phyloP scores from a whole-genome alignment of 2,888 invertebrate genomes.

The Hypolimnas misippus region DNA sequence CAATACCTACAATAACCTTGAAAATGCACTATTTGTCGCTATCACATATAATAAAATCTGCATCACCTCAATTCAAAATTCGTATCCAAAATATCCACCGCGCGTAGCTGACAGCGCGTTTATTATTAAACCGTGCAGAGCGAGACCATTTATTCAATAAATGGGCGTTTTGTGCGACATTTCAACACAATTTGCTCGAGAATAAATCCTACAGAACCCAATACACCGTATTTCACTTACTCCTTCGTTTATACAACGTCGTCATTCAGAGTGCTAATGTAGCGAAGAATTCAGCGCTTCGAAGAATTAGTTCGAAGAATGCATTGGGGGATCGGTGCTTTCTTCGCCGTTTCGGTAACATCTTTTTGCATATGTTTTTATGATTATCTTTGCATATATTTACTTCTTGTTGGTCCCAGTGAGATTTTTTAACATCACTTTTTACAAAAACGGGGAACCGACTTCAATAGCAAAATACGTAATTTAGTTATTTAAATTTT shows the following conservation, averaged over 20 bases:
- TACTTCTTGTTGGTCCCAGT: background rate
- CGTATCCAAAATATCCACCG: constrained; percentile 2
- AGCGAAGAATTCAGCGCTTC: constrained; percentile 19
- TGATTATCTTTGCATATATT: background rate
- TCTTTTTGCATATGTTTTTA: background rate
- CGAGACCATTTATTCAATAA: constrained; percentile 13
- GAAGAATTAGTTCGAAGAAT: constrained; percentile 17
- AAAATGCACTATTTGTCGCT: too few species aligned
- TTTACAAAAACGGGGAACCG: too few species aligned
- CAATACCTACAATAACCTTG: too few species aligned
- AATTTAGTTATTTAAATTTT: too few species aligned
- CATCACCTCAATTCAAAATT: background rate
- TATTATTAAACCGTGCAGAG: constrained; percentile 8
- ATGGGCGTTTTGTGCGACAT: constrained; percentile 14
- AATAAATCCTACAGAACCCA: constrained; percentile 22
- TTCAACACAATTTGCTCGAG: constrained; percentile 16
- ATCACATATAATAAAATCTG: background rate
- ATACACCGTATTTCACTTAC: constrained; percentile 10
- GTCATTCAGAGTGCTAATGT: constrained; percentile 28
- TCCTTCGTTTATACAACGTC: constrained; percentile 3
- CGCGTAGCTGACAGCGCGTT: constrained; percentile 6
- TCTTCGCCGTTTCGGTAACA: constrained; percentile 6
- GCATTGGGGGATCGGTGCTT: constrained; percentile 10
- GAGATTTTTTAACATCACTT: too few species aligned
- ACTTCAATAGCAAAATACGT: too few species aligned